Conservation (phyloP, 64 coral and sea anemone genomes). For the Montipora sp. region DNA sequence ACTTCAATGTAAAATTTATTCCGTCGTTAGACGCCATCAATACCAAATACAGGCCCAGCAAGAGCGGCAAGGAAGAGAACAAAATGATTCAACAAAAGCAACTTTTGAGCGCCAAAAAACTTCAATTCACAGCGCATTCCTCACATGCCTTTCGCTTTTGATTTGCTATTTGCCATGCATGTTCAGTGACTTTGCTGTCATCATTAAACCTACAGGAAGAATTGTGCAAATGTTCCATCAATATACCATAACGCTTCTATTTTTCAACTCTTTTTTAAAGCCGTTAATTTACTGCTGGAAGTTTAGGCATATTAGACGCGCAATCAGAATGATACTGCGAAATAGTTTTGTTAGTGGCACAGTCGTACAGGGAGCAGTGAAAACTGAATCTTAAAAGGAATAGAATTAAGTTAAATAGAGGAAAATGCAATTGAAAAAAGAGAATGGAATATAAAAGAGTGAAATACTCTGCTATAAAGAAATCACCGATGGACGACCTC, state of each 20-base stretch:
- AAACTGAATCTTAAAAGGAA: background rate
- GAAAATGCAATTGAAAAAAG: too few relatives aligned
- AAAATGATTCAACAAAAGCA: background rate
- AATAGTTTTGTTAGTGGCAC: background rate
- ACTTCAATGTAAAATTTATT: background rate
- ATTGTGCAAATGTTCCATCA: background rate
- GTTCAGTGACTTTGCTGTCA: background rate
- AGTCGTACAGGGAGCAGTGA: background rate
- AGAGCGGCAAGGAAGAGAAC: background rate
- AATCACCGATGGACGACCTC: too few relatives aligned
- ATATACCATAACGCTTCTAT: background rate
- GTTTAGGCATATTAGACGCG: background rate
- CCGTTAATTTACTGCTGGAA: background rate
- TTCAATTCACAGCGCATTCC: background rate
- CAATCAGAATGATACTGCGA: background rate
- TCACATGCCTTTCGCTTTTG: background rate
- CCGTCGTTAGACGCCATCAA: background rate
- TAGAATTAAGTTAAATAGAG: too few relatives aligned
- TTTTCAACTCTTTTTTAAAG: background rate
- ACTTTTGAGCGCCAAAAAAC: background rate
- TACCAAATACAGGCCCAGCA: background rate
- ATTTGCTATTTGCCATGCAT: background rate
- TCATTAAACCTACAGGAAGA: background rate
- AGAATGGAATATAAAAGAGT: too few relatives aligned
- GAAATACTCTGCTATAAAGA: too few relatives aligned